phyloP scores from a whole-genome alignment of 1,140 invertebrate genomes.

The Leptonema lineaticorne region DNA sequence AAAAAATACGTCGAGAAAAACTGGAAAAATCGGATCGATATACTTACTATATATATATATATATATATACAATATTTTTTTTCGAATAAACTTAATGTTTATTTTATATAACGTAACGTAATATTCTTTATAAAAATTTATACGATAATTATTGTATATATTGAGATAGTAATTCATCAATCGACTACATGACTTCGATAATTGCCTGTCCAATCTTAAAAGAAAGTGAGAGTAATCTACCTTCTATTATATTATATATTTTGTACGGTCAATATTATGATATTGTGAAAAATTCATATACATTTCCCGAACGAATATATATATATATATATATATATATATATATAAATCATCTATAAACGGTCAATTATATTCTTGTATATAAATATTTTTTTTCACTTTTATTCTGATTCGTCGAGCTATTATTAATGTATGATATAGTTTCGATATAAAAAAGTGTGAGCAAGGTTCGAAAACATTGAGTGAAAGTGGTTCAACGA shows the following conservation, averaged over 20 bases:
- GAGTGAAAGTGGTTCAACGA: slow-evolving; percentile 15
- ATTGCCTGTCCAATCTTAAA: neutral
- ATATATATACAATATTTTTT: slow-evolving; percentile 3
- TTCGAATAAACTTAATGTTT: neutral
- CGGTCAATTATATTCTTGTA: too few relatives aligned
- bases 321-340: neutral
- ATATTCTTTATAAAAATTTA: slow-evolving; percentile 10
- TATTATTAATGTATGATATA: neutral
- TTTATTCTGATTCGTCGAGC: too few relatives aligned
- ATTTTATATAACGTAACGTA: neutral
- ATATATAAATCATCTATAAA: neutral
- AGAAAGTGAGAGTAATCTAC: slow-evolving; percentile 1
- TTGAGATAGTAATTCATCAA: slow-evolving; percentile 6
- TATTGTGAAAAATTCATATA: too few relatives aligned
- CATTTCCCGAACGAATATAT: neutral
- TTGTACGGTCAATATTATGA: neutral
- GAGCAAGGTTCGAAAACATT: neutral
- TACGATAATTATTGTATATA: slow-evolving; percentile 1
- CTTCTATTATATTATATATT: neutral
- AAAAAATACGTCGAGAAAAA: neutral
- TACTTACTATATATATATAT: too few relatives aligned
- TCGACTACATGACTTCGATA: neutral
- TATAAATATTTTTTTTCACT: too few relatives aligned
- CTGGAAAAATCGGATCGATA: neutral
- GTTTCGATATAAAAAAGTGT: neutral